phyloP scores from a whole-genome alignment of 92 coral and sea anemone genomes.

The Parazoanthus swiftii region DNA sequence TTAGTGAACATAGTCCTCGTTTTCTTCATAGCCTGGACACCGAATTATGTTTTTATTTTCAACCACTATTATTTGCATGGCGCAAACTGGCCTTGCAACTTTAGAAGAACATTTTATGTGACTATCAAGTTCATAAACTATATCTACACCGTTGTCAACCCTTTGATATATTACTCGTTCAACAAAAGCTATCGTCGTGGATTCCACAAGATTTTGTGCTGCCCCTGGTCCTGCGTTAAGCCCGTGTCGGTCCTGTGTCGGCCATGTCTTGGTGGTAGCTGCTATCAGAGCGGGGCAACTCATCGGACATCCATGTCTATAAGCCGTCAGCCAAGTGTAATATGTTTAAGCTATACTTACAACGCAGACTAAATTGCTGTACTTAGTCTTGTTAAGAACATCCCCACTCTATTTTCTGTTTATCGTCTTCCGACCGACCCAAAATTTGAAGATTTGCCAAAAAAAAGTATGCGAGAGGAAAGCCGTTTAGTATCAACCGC shows the following conservation, averaged over 20 bases:
- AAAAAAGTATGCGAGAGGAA: too few relatives aligned
- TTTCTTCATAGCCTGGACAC: constrained; percentile 4
- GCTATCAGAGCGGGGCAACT: too few relatives aligned
- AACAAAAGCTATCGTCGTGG: constrained; percentile 16
- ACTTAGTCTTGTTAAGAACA: too few relatives aligned
- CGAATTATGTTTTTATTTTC: background rate
- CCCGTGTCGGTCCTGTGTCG: background rate
- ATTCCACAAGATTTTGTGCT: background rate
- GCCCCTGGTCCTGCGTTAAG: background rate
- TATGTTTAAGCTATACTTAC: too few relatives aligned
- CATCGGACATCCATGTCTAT: too few relatives aligned
- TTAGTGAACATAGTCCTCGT: background rate
- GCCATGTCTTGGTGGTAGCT: too few relatives aligned
- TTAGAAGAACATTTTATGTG: background rate
- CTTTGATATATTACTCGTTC: constrained; percentile 14
- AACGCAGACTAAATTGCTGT: too few relatives aligned
- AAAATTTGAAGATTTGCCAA: too few relatives aligned
- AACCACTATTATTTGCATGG: background rate
- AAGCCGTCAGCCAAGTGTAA: background rate
- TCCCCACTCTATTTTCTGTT: too few relatives aligned
- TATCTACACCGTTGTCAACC: background rate
- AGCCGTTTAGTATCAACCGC: too few relatives aligned
- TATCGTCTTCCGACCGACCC: too few relatives aligned
- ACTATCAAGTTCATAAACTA: background rate
- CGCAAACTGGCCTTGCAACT: background rate